phyloP scores from a whole-genome alignment of 2,113 vertebrate species.

The Coptodon bakossiorum region DNA sequence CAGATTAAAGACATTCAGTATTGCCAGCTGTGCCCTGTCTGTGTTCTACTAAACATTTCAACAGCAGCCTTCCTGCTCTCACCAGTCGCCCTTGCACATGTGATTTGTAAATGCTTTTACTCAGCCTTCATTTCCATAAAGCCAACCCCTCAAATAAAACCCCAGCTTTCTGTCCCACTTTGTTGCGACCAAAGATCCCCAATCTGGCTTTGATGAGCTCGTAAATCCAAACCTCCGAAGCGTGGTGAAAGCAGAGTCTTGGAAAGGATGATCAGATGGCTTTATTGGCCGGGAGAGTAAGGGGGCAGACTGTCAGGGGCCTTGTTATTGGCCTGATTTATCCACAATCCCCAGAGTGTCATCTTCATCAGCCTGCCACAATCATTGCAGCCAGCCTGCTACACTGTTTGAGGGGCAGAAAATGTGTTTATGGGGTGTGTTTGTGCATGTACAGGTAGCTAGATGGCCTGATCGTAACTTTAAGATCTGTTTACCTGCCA shows the following conservation, averaged over 20 bases:
- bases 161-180: slow-evolving; percentile 42
- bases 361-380: slow-evolving; percentile 30
- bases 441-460: not conserved
- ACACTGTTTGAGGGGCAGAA: slow-evolving; percentile 17
- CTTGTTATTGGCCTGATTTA: slow-evolving; percentile 67
- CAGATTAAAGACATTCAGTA: not conserved
- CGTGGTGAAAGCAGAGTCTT: slow-evolving; percentile 23
- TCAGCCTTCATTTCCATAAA: slow-evolving; percentile 2
- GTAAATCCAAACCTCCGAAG: slow-evolving; percentile 55
- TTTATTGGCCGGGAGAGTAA: slow-evolving; percentile 48
- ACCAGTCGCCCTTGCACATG: not conserved
- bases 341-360: slow-evolving; percentile 55
- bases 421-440: not conserved
- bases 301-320: slow-evolving; percentile 27
- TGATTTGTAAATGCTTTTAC: slow-evolving; percentile 23
- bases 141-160: not conserved
- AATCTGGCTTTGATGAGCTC: slow-evolving; percentile 64
- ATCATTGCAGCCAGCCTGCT: not conserved
- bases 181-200: slow-evolving; percentile 34
- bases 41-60: not conserved
- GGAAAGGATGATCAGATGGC: slow-evolving; percentile 63
- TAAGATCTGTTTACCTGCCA: slow-evolving; percentile 18
- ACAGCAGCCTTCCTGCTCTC: not conserved
- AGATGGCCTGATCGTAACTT: not conserved
- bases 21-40: not conserved